Conservation (phyloP, 2,113 vertebrate species). For the Labeo rohita region DNA sequence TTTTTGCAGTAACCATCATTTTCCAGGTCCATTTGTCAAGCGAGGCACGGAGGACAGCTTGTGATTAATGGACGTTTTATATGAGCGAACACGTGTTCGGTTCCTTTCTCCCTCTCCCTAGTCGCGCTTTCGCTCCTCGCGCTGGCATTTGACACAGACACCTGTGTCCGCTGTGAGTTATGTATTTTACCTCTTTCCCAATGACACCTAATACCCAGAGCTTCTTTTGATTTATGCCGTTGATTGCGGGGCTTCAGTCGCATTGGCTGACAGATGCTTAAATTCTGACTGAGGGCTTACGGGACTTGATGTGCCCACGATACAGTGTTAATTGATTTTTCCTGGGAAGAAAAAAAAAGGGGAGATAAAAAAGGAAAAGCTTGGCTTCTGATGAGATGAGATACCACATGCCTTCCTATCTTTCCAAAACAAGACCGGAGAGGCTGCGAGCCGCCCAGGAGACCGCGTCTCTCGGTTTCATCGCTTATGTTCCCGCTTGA, state of each 20-base stretch:
- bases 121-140: slow-evolving; percentile 36
- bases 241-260: slow-evolving; percentile 60
- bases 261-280: slow-evolving; percentile 53
- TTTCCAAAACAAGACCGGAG: slow-evolving; percentile 32
- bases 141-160: slow-evolving; percentile 59
- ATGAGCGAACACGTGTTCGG: slow-evolving; percentile 57
- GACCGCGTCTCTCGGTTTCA: slow-evolving; percentile 16
- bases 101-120: slow-evolving; percentile 48
- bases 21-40: slow-evolving; percentile 71
- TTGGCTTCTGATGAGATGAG: slow-evolving; percentile 24
- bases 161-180: slow-evolving; percentile 65
- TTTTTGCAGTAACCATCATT: slow-evolving; percentile 67
- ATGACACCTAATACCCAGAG: slow-evolving; percentile 64
- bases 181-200: slow-evolving; percentile 58
- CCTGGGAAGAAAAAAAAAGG: background rate
- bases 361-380: slow-evolving; percentile 27
- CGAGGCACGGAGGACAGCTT: slow-evolving; percentile 57
- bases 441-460: background rate
- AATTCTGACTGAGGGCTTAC: slow-evolving; percentile 47
- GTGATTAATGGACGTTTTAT: slow-evolving; percentile 70
- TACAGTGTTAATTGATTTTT: slow-evolving; percentile 44
- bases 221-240: slow-evolving; percentile 60
- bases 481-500: slow-evolving; percentile 7
- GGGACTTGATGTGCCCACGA: slow-evolving; percentile 3
- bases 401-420: slow-evolving; percentile 11